phyloP scores from a whole-genome alignment of 2,113 vertebrate genomes.

The Chrysemys picta region DNA sequence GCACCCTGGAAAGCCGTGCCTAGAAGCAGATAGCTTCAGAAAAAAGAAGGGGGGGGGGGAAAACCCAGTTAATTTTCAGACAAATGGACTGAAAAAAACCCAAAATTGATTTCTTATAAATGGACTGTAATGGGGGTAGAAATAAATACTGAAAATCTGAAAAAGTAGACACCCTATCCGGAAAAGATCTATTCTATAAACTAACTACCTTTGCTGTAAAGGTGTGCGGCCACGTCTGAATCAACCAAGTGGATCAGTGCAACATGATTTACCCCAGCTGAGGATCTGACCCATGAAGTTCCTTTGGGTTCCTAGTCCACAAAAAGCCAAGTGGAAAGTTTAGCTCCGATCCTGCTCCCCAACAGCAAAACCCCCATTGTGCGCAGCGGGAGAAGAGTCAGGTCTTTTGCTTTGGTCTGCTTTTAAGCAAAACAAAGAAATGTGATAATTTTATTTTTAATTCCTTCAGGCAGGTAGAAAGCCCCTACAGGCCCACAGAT shows the following conservation, averaged over 20 bases:
- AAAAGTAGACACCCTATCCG: neutral
- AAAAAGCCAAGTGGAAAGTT: neutral
- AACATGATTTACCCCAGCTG: neutral
- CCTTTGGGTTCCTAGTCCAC: neutral
- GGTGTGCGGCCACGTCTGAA: neutral
- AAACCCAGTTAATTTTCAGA: neutral
- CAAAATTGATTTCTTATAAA: neutral
- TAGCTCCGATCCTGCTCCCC: neutral
- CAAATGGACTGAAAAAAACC: neutral
- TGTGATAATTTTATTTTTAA: neutral
- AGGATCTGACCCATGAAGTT: neutral
- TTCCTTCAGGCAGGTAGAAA: conserved; percentile 29
- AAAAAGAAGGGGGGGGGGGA: neutral
- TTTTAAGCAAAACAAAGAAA: neutral
- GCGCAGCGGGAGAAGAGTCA: conserved; percentile 8
- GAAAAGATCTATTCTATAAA: neutral
- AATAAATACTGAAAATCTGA: neutral
- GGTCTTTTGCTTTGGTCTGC: neutral
- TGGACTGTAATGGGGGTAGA: neutral
- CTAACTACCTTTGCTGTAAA: neutral
- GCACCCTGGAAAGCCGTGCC: neutral
- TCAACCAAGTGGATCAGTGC: neutral
- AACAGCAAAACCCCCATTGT: neutral
- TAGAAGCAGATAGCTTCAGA: neutral
- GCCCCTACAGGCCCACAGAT: neutral